phyloP scores from a whole-genome alignment of 2,888 invertebrate genomes.

The Chymomyza procnemis region DNA sequence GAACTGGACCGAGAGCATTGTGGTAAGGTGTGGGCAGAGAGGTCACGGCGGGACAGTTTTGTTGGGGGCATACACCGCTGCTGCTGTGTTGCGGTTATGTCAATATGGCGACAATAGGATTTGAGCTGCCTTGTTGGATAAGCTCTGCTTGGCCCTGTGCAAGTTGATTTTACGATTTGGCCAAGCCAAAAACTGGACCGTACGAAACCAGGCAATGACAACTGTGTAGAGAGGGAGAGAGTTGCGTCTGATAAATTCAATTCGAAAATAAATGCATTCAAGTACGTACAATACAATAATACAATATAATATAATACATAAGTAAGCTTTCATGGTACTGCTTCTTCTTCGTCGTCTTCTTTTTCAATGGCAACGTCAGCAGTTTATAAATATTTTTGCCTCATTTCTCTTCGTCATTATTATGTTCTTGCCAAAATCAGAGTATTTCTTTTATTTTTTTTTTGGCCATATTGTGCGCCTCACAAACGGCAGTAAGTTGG shows the following conservation, averaged over 20 bases:
- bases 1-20: background rate
- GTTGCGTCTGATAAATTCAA: slow-evolving; percentile 65
- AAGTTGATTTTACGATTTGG: slow-evolving; percentile 4
- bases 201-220: background rate
- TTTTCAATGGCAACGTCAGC: slow-evolving; percentile 41
- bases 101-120: slow-evolving; percentile 70
- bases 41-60: slow-evolving; percentile 5
- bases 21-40: background rate
- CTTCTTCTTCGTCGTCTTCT: too few relatives aligned
- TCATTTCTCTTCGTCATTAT: slow-evolving; percentile 13
- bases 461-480: background rate
- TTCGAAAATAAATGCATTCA: slow-evolving; percentile 62
- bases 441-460: too few relatives aligned
- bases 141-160: slow-evolving; percentile 62
- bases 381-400: slow-evolving; percentile 56
- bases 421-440: background rate
- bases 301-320: background rate
- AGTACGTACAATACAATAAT: background rate
- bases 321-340: background rate
- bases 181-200: background rate
- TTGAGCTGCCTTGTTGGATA: slow-evolving; percentile 47
- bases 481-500: background rate
- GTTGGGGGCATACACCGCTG: background rate
- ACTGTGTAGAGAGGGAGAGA: background rate
- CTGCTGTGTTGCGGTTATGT: slow-evolving; percentile 56